Evolutionary conservation across 2,797 vertebrate species (phyloP), one percentile per base, ranked within the genome.

Genomic region (Ciconia nigra): DNA sequence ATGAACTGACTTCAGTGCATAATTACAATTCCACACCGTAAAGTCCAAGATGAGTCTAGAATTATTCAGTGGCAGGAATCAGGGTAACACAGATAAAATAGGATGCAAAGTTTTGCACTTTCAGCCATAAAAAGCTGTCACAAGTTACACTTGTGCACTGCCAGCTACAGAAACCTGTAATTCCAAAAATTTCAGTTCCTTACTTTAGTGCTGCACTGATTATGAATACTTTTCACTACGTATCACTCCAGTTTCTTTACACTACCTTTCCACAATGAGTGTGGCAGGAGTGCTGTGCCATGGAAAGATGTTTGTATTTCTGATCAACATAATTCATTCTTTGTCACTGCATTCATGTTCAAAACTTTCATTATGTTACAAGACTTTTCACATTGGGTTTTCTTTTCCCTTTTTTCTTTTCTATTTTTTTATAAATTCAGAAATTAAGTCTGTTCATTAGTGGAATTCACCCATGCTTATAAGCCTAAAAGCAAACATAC

Each of bases 401-500:
- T 44, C n/a, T 49, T 15, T 2, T 5, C 2, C 5, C 0, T 16
- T 19, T 39, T 39, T 65, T 15, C 15, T n/a, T 39, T 5, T 21
- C 5, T 33, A 12, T 44, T 85, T 80, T 63, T 83, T 69, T 7
- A 91, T 37, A 77, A 28, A 69, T 71, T 74, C 33, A 81, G 76
- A 77, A 87, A 81, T 59, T 21, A 76, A 44, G 19, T 84, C 81
- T 85, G 37, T 61, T 92, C 84, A 89, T 55, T 70, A 82, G 39
- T 13, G 14, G 66, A 92, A 96, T 83, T 92, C 79, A 92, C 29
- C 62, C 79, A 86, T 63, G 72, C 87, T 89, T 86, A 25, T 37
- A 94, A 96, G 61, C 35, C 76, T 90, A 58, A 87, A 85, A 96
- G 89, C 57, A 93, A 95, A 94, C 83, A 76, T 1, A 33, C 62